A percentile compares a stretch with the other conserved stretches of the same genome.
Conservation (phyloP, 2,797 vertebrate species). For the Sparus aurata region DNA sequence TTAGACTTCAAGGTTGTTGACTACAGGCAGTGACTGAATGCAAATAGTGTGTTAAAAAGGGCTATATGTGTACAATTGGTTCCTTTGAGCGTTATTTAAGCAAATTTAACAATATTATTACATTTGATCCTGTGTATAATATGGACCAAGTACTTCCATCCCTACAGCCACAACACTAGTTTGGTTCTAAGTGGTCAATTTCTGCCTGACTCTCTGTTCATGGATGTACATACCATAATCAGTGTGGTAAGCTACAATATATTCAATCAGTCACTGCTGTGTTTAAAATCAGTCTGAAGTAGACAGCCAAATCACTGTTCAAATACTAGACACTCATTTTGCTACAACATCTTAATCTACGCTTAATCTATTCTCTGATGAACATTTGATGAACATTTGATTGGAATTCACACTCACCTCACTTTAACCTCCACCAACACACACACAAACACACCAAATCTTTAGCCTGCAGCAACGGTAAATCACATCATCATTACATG, state of each 20-base stretch:
- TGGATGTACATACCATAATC: background rate
- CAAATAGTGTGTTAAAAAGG: too few species aligned
- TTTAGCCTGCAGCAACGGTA: background rate
- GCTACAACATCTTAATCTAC: background rate
- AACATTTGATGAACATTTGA: background rate
- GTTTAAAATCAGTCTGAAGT: background rate
- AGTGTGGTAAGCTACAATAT: background rate
- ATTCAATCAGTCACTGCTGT: background rate
- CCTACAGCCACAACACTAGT: background rate
- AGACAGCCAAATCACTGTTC: background rate
- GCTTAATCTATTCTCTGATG: too few species aligned
- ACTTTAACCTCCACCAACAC: background rate
- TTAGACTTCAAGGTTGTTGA: too few species aligned
- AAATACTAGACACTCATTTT: background rate
- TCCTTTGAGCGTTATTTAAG: too few species aligned
- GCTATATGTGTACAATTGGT: too few species aligned
- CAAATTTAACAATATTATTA: too few species aligned
- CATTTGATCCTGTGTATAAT: too few species aligned
- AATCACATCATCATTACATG: constrained; percentile 6
- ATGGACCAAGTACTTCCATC: background rate
- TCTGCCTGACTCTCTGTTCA: background rate
- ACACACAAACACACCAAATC: too few species aligned
- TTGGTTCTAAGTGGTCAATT: background rate
- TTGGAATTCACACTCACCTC: background rate
- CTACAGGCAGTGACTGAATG: too few species aligned